phyloP scores from a whole-genome alignment of 2,113 vertebrate genomes.

The Tetrao urogallus region DNA sequence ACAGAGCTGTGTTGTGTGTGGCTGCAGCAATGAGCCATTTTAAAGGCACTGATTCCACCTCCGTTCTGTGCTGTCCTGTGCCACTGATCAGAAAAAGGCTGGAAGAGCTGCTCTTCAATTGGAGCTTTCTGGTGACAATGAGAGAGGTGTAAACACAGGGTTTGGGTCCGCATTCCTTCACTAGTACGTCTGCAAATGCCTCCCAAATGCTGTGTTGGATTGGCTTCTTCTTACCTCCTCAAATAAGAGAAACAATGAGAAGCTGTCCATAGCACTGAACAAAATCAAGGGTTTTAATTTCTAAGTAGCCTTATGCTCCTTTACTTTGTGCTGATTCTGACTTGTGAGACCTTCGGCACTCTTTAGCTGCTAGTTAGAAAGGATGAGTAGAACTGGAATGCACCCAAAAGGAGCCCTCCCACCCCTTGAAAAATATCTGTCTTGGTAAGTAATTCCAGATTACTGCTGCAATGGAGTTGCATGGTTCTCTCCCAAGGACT shows the following conservation, averaged over 20 bases:
- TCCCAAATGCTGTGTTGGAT: not conserved
- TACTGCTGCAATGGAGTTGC: not conserved
- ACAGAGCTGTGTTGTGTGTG: not conserved
- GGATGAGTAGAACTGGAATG: not conserved
- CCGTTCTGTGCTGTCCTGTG: not conserved
- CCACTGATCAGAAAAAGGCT: not conserved
- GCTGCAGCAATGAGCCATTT: not conserved
- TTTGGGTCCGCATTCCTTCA: not conserved
- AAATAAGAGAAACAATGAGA: not conserved
- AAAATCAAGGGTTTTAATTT: slow-evolving; percentile 20
- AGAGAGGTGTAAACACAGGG: not conserved
- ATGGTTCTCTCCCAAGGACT: not conserved
- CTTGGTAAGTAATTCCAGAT: not conserved
- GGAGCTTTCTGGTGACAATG: not conserved
- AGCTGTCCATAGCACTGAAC: not conserved
- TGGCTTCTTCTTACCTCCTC: not conserved
- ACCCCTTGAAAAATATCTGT: not conserved
- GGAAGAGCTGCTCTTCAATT: not conserved
- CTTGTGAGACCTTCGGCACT: not conserved
- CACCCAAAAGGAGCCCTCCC: not conserved
- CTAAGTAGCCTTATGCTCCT: not conserved
- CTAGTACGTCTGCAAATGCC: not conserved
- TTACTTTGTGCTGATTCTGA: slow-evolving; percentile 2
- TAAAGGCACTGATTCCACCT: not conserved
- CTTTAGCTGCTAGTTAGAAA: not conserved